phyloP scores from a whole-genome alignment of 2,113 vertebrate genomes.

The Machaerirhynchus nigripectus region DNA sequence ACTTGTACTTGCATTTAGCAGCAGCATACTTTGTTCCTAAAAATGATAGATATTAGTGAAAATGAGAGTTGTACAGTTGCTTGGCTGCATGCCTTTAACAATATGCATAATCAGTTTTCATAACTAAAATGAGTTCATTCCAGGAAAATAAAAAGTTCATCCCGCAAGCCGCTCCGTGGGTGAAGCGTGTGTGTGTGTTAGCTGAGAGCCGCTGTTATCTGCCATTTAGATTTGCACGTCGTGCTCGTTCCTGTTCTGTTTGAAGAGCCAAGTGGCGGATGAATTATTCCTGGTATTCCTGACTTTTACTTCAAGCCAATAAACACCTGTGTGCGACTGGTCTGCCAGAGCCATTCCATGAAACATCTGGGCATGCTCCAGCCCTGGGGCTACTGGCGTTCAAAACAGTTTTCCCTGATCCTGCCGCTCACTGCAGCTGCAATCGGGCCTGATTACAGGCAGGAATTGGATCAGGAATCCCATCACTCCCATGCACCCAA shows the following conservation, averaged over 20 bases:
- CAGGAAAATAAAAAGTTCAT: constrained; percentile 12
- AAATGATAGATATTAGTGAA: neutral
- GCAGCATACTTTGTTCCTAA: neutral
- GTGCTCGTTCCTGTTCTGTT: neutral
- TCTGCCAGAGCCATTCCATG: constrained; percentile 1
- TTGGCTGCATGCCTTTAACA: neutral
- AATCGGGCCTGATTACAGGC: neutral
- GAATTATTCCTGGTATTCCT: constrained; percentile 34
- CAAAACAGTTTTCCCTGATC: neutral
- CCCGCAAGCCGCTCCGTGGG: rapidly evolving
- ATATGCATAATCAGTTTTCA: neutral
- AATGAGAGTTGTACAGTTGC: neutral
- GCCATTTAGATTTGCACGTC: neutral
- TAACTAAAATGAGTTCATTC: neutral
- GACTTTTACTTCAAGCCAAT: constrained; percentile 49
- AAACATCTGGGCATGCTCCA: constrained; percentile 50
- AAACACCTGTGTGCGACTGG: constrained; percentile 34
- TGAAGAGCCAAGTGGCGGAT: constrained; percentile 18
- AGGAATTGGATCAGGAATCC: neutral
- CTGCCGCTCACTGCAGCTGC: neutral
- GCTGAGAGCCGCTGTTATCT: constrained; percentile 1
- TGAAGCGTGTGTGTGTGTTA: neutral
- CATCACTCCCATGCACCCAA: neutral
- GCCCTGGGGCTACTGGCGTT: constrained; percentile 28
- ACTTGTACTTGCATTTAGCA: neutral